A percentile compares a stretch with the other conserved stretches of the same genome.
phyloP scores from a whole-genome alignment of 2,888 invertebrate genomes.

The Zonitis immaculata region DNA sequence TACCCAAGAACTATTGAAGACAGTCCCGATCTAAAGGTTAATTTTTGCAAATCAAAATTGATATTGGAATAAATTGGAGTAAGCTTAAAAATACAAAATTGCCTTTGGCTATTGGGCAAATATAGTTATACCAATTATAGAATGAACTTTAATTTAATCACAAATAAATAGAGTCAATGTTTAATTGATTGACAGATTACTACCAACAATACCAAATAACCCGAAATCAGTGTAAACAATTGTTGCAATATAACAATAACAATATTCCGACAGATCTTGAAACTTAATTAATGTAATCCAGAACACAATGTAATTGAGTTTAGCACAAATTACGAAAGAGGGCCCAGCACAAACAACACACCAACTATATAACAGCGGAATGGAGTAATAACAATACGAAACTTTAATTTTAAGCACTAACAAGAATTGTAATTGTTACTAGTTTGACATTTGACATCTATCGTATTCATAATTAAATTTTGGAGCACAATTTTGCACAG shows the following conservation, averaged over 20 bases:
- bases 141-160: too few species aligned
- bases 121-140: too few species aligned
- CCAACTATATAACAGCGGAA: neutral
- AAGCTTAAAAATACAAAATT: too few species aligned
- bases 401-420: neutral
- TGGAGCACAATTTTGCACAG: too few species aligned
- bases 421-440: neutral
- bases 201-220: neutral
- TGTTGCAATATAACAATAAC: neutral
- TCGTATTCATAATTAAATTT: neutral
- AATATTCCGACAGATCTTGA: neutral
- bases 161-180: too few species aligned
- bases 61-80: too few species aligned
- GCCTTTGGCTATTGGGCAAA: too few species aligned
- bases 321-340: neutral
- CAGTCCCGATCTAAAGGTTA: too few species aligned
- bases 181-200: neutral
- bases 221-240: neutral
- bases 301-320: neutral
- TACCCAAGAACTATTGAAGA: too few species aligned
- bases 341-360: neutral
- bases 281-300: neutral
- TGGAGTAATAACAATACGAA: neutral
- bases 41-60: too few species aligned
- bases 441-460: neutral